These are phyloP conservation scores for Porphyrio hochstetteri DNA, from an alignment of 2,113 vertebrate species.

Conservation along the genomic window DNA sequence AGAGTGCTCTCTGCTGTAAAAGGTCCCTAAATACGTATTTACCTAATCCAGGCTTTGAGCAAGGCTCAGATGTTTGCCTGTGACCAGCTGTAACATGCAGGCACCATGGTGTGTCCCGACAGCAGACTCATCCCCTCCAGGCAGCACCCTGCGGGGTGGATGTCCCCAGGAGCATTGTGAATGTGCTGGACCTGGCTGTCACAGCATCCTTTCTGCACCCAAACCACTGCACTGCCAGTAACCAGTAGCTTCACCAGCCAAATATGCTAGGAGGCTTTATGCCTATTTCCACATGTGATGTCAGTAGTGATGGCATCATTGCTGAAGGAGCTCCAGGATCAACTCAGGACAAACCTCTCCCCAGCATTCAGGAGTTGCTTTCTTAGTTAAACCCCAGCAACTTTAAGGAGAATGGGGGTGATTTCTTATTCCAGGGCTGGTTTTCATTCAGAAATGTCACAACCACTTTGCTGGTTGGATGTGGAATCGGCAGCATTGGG, in stretches of 20 bases:
- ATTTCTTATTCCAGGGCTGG: neutral
- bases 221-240: neutral
- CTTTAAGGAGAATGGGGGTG: neutral
- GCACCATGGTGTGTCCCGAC: accelerated
- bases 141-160: accelerated
- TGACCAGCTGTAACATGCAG: neutral
- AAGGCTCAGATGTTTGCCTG: neutral
- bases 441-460: neutral
- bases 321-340: neutral
- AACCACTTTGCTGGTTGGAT: neutral
- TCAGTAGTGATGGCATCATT: neutral
- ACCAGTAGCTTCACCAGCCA: neutral
- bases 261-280: neutral
- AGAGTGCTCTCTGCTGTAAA: constrained; percentile 67
- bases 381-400: neutral
- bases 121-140: neutral
- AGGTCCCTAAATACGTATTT: constrained; percentile 69
- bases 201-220: neutral
- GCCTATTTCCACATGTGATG: neutral
- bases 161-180: neutral
- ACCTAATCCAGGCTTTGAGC: constrained; percentile 54
- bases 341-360: neutral
- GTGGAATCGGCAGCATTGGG: neutral
- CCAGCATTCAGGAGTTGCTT: neutral
- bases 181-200: neutral